phyloP scores from a whole-genome alignment of 2,797 vertebrate genomes.

The Phalanger gymnotis region DNA sequence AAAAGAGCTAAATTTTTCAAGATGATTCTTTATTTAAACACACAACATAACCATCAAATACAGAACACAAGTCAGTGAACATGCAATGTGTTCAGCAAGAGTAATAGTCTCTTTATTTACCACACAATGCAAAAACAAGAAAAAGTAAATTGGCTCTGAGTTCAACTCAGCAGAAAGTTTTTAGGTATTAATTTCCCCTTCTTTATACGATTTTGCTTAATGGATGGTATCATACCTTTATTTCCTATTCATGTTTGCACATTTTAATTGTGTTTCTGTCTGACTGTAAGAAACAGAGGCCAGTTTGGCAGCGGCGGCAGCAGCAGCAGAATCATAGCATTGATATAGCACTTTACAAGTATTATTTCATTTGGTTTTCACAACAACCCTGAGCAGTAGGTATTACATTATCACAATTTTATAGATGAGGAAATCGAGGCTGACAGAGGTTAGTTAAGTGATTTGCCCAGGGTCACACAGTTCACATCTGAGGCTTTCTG shows the following conservation, averaged over 20 bases:
- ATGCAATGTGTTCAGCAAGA: not conserved
- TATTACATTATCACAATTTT: constrained; percentile 20
- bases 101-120: not conserved
- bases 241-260: not conserved
- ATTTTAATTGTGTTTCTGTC: not conserved
- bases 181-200: not conserved
- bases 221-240: not conserved
- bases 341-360: not conserved
- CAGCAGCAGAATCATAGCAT: not conserved
- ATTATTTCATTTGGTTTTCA: not conserved
- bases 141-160: not conserved
- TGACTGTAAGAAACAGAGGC: not conserved
- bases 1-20: not conserved
- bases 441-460: not conserved
- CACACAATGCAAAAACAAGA: not conserved
- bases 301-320: not conserved
- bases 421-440: not conserved
- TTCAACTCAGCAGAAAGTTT: not conserved
- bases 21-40: not conserved
- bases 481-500: not conserved
- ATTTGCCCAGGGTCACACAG: not conserved
- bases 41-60: not conserved
- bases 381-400: not conserved
- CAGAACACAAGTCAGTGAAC: not conserved
- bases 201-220: not conserved